Base-by-base conservation (phyloP, 1,140 invertebrate genomes). In the Drosophila busckii region DNA sequence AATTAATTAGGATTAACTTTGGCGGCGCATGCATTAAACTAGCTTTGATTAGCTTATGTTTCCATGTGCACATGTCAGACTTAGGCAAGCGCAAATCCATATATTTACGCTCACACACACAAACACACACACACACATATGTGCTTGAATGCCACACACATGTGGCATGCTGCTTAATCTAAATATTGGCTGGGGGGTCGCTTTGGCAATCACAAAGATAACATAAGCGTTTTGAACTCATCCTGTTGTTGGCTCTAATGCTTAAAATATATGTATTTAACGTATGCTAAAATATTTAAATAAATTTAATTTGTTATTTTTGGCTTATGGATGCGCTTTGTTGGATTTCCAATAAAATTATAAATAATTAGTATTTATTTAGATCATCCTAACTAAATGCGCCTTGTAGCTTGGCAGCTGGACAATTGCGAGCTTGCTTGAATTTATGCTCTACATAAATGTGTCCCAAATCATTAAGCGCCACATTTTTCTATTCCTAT, bases 1-100 rank as follows among this genome's bases (percentile, higher is more conserved):
- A 82, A 80, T 80, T 82, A 80, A 80, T 80, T 80, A 80, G 75
- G 75, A 80, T 80, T 80, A 80, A 80, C 75, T 82, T 82, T 80
- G 75, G 75, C 75, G 71, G 75, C 71, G 75, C 75, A 69, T 64
- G 75, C 75, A 80, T 80, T 80, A 80, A 82, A 80, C 69, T 80
- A 70, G 75, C 75, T 73, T 82, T 80, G 75, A 80, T 80, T 80
- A 80, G 75, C 75, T 80, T 80, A 80, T 69, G 68, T 80, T 68
- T 37, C 45, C 65, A 54, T 49, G 42, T 61, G 64, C 45, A 64
- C 60, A 56, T 58, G 63, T 59, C 60, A 70, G 6, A 75, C 62
- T 70, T 65, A 70, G 54, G 66, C 71, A 66, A 62, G 56, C 71
- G 70, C 60, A 78, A 58, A 78, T 55, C 61, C 78, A 71, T 78